Base-by-base conservation (phyloP, 2,113 vertebrate genomes). In the Tichodroma muraria region DNA sequence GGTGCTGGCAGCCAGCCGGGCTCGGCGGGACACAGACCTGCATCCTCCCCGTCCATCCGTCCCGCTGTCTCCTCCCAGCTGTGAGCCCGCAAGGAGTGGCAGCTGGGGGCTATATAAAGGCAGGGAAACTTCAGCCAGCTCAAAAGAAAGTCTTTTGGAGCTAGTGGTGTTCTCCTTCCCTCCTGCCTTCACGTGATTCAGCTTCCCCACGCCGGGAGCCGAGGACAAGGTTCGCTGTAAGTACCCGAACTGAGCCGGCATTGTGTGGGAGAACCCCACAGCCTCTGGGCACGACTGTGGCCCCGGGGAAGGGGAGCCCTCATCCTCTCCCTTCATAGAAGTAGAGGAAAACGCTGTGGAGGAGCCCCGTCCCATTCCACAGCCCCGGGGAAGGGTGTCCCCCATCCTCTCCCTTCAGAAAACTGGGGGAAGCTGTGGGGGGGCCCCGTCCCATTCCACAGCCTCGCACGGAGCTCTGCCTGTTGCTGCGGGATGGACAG, bases 21-120 rank as follows among this genome's bases (percentile, higher is more conserved):
- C 94, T 65, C 45, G 11, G 89, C 77, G 8, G 78, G 89, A 80
- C 4, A 22, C 23, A 37, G 83, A 75, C 83, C 94, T 59, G 83
- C 91, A 95, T 93, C 93, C 91, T 94, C 83, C 94, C 88, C n/a
- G 28, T 72, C 85, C 65, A 21, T 21, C 93, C 47, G 69, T 73
- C 79, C 89, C n/a, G 10, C 86, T 78, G 95, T 96, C 96, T 96
- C 96, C 96, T 96, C 96, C 96, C 96, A 94, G 91, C 84, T 81
- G 80, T 79, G 87, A 88, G 91, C 83, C 87, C 19, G 1, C 63
- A 79, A 95, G 93, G 96, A 96, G 95, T 94, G 94, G 96, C 91
- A 69, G 78, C 73, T 84, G 86, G 89, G 96, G 93, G 73, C 56
- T 90, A 77, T 96, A 97, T 92, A 96, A 97, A 96, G 70, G 59